Evolutionary conservation across 1,140 invertebrate genomes (phyloP).

Genomic region (Drosophila erecta): DNA sequence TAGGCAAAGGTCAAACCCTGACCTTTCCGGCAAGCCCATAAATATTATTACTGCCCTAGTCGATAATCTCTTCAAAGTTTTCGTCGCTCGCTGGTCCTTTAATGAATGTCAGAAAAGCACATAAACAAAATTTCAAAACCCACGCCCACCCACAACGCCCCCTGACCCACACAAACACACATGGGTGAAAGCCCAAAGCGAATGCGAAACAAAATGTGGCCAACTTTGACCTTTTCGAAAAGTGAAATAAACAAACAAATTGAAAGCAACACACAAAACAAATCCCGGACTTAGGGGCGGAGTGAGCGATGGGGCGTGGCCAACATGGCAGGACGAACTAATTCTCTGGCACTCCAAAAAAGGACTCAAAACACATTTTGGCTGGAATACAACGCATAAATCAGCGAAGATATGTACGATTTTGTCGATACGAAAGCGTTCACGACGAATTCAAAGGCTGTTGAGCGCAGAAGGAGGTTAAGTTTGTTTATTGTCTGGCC

Average conservation of each 20-base stretch:
- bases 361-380: conserved; percentile 51
- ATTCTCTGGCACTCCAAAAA: conserved; percentile 40
- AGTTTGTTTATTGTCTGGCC: conserved; percentile 19
- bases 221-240: conserved; percentile 75
- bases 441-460: not conserved
- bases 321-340: conserved; percentile 63
- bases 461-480: conserved; percentile 1
- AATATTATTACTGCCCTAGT: conserved; percentile 53
- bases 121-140: conserved; percentile 63
- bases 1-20: conserved; percentile 40
- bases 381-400: conserved; percentile 45
- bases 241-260: conserved; percentile 79
- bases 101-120: conserved; percentile 58
- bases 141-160: conserved; percentile 23
- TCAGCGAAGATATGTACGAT: conserved; percentile 42
- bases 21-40: conserved; percentile 50
- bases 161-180: conserved; percentile 12
- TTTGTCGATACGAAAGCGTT: conserved; percentile 32
- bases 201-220: conserved; percentile 48
- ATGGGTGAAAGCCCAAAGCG: conserved; percentile 17
- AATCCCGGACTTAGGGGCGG: conserved; percentile 22
- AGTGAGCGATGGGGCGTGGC: conserved; percentile 59
- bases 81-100: conserved; percentile 39
- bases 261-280: conserved; percentile 69
- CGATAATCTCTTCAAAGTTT: conserved; percentile 56